Evolutionary conservation across 1,140 invertebrate genomes (phyloP).

Genomic region (Eumaeus atala): DNA sequence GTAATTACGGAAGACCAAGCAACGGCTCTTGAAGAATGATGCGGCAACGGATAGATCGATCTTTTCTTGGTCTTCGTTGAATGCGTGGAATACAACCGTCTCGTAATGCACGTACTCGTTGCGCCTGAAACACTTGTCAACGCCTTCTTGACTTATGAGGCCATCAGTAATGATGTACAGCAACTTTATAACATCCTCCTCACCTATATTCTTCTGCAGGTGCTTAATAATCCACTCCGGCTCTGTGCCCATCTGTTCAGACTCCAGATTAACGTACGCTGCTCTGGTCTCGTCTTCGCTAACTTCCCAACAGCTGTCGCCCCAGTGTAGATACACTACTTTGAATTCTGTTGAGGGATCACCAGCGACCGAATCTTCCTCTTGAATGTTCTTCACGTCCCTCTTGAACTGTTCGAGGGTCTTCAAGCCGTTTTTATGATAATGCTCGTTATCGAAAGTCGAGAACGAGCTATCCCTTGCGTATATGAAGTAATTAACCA

Average conservation of each 20-base stretch:
- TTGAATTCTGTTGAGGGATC: slow-evolving; percentile 25
- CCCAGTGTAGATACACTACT: slow-evolving; percentile 34
- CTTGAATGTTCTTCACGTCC: slow-evolving; percentile 25
- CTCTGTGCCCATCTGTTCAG: slow-evolving; percentile 12
- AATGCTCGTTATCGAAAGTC: slow-evolving; percentile 18
- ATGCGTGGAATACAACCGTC: slow-evolving; percentile 30
- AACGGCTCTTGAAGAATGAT: slow-evolving; percentile 31
- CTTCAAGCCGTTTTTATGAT: slow-evolving; percentile 24
- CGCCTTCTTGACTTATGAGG: slow-evolving; percentile 12
- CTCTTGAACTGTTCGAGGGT: slow-evolving; percentile 26
- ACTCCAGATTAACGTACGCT: slow-evolving; percentile 15
- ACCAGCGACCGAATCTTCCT: slow-evolving; percentile 16
- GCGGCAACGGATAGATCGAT: slow-evolving; percentile 32
- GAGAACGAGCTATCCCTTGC: slow-evolving; percentile 30
- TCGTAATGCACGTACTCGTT: slow-evolving; percentile 30
- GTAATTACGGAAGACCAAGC: slow-evolving; percentile 26
- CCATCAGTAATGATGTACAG: slow-evolving; percentile 36
- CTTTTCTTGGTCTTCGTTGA: slow-evolving; percentile 14
- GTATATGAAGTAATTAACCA: slow-evolving; percentile 27
- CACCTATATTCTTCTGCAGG: neutral
- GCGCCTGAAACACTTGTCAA: slow-evolving; percentile 18
- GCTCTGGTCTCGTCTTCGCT: slow-evolving; percentile 17
- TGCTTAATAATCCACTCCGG: neutral
- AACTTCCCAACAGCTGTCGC: slow-evolving; percentile 20
- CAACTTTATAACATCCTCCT: slow-evolving; percentile 23